A percentile compares a stretch with the other conserved stretches of the same genome.
Conservation (phyloP, 1,140 invertebrate species). For the Brachionus koreanus region DNA sequence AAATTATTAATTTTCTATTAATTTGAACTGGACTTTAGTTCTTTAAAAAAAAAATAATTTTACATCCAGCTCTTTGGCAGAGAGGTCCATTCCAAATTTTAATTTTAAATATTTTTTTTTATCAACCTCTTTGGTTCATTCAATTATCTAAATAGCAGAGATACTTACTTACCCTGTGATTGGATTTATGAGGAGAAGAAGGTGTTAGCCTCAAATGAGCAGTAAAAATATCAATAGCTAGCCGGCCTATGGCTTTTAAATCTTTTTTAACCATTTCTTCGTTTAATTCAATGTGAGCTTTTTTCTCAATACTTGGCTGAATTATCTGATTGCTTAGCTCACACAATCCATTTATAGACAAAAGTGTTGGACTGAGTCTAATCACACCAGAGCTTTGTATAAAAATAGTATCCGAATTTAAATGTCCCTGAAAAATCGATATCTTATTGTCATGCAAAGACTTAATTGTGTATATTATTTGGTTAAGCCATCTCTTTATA, state of each 20-base stretch:
- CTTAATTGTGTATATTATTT: constrained; percentile 22
- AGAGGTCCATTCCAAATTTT: no score
- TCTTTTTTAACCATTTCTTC: neutral
- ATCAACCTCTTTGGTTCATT: no score
- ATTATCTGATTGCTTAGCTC: neutral
- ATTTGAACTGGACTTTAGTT: no score
- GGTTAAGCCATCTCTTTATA: constrained; percentile 21
- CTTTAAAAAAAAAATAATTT: no score
- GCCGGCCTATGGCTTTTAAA: constrained; percentile 1
- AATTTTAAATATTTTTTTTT: no score
- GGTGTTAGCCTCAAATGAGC: neutral
- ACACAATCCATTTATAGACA: constrained; percentile 20
- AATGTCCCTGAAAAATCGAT: constrained; percentile 33
- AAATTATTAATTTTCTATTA: no score
- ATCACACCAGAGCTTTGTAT: constrained; percentile 39
- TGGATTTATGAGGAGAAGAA: neutral
- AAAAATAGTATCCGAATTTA: constrained; percentile 17
- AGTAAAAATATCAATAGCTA: constrained; percentile 15
- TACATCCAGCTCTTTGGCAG: no score
- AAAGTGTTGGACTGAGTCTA: constrained; percentile 8
- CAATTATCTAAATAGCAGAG: no score
- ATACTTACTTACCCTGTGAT: constrained; percentile 19
- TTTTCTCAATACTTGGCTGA: neutral
- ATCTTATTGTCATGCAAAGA: constrained; percentile 29
- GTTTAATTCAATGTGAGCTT: neutral